phyloP scores from a whole-genome alignment of 2,797 vertebrate species.

The Chloroceryle inda region DNA sequence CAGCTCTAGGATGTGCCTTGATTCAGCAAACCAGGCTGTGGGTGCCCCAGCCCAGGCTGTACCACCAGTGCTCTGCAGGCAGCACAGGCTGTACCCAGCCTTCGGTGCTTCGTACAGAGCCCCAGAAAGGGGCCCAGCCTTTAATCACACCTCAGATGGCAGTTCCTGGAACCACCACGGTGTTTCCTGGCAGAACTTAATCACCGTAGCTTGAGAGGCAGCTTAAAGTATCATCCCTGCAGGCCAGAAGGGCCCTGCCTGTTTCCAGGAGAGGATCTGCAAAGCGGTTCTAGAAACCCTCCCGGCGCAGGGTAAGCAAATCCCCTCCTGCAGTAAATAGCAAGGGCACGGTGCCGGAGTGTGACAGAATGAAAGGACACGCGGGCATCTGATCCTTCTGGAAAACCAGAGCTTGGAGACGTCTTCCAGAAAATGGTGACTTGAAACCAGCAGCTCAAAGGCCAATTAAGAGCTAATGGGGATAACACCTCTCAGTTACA shows the following conservation, averaged over 20 bases:
- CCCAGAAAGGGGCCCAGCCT: background rate
- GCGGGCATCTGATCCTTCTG: conserved; percentile 34
- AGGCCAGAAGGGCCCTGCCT: background rate
- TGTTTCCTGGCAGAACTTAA: conserved; percentile 40
- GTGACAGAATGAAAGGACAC: conserved; percentile 46
- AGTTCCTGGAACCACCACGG: background rate
- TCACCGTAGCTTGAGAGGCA: background rate
- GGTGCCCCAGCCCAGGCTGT: background rate
- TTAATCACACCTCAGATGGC: background rate
- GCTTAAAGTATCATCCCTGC: background rate
- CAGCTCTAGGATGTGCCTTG: accelerated
- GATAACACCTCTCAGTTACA: conserved; percentile 43
- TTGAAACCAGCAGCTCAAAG: conserved; percentile 24
- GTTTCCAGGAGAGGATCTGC: background rate
- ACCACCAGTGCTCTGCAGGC: background rate
- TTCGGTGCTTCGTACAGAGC: background rate
- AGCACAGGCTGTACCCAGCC: background rate
- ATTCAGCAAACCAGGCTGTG: background rate
- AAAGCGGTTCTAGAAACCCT: background rate
- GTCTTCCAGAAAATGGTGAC: conserved; percentile 41
- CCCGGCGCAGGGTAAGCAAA: background rate
- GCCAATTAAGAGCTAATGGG: conserved; percentile 4
- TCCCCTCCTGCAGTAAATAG: conserved; percentile 50
- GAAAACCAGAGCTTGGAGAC: conserved; percentile 18
- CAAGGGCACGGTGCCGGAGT: conserved; percentile 19